Evolutionary conservation across 2,797 vertebrate genomes (phyloP), one percentile per base, ranked within the genome.

Genomic region (Enteromius anoplus): DNA sequence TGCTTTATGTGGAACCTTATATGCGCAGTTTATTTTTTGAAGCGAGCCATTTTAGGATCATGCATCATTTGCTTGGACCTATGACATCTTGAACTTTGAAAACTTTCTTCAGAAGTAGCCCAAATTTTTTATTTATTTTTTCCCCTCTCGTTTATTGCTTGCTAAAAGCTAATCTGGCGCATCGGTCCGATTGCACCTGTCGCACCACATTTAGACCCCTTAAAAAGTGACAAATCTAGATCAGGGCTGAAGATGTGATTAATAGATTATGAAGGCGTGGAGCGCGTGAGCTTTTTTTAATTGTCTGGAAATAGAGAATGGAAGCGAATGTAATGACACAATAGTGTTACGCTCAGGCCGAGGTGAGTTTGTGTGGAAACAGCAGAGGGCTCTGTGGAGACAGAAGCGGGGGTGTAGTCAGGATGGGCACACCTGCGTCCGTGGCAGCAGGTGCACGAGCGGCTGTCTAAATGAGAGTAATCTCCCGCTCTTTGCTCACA

Each of bases 381-480:
- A 53, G 82, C 81, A 17, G 80, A 79, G 72, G 86, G 89, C 85
- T 89, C 89, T 89, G 87, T 88, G 88, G 85, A 65, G 8, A 68
- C 26, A 64, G 40, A 60, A 40, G 55, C 15, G 64, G 21, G 51
- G 60, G 12, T 21, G 37, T 45, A 23, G 80, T 90, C 89, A 92
- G 91, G 90, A 85, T 81, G 78, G 91, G 85, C 92, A 85, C 94
- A 95, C 92, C 93, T 96, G 94, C 92, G 93, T 89, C 94, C 86
- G 83, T 93, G 93, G 91, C 91, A 93, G 89, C 93, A 93, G 94
- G 90, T 96, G 92, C 91, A 89, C 80, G 89, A 58, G 92, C 87
- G 92, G 88, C 88, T 92, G 94, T 94, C 92, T 91, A 91, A 95
- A 92, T 91, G 88, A 91, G 93, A 90, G 84, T 91, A 92, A 93